These are phyloP conservation scores for Chaenogobius annularis DNA, from an alignment of 2,113 vertebrate species.

Conservation along the genomic window DNA sequence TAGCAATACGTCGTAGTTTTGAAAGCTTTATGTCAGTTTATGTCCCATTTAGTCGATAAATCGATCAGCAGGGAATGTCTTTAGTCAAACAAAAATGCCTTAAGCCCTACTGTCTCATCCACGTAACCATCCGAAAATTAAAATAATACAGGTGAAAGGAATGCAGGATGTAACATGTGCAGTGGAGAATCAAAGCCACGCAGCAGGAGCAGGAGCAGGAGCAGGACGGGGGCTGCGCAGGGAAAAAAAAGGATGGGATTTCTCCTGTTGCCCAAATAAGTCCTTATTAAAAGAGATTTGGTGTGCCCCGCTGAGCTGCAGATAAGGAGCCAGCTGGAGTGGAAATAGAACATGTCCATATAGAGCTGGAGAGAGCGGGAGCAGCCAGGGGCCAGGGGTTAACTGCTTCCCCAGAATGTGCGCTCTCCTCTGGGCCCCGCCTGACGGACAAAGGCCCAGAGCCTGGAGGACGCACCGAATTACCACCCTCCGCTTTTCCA, in stretches of 20 bases:
- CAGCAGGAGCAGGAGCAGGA: conserved; percentile 11
- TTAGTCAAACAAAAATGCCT: too few relatives aligned
- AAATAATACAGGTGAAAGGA: not conserved
- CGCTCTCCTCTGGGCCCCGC: conserved; percentile 53
- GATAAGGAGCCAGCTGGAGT: conserved; percentile 60
- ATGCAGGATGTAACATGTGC: conserved; percentile 20
- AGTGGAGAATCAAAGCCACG: conserved; percentile 14
- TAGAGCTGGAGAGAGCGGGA: conserved; percentile 64
- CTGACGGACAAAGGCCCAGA: conserved; percentile 36
- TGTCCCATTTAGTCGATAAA: too few relatives aligned
- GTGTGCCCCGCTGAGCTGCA: conserved; percentile 56
- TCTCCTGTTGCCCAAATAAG: conserved; percentile 74
- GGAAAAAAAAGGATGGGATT: conserved; percentile 49
- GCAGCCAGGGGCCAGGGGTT: conserved; percentile 59
- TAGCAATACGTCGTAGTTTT: too few relatives aligned
- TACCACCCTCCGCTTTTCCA: not conserved
- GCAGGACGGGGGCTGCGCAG: conserved; percentile 8
- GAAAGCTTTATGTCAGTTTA: too few relatives aligned
- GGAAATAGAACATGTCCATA: conserved; percentile 78
- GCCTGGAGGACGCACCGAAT: conserved; percentile 22
- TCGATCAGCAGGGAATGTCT: too few relatives aligned
- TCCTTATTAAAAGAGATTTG: conserved; percentile 63
- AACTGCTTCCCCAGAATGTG: conserved; percentile 67
- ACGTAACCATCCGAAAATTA: not conserved
- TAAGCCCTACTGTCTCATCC: too few relatives aligned